A percentile compares a stretch with the other conserved stretches of the same genome.
Conservation (phyloP, 2,888 invertebrate species). For the Pammene aurita region DNA sequence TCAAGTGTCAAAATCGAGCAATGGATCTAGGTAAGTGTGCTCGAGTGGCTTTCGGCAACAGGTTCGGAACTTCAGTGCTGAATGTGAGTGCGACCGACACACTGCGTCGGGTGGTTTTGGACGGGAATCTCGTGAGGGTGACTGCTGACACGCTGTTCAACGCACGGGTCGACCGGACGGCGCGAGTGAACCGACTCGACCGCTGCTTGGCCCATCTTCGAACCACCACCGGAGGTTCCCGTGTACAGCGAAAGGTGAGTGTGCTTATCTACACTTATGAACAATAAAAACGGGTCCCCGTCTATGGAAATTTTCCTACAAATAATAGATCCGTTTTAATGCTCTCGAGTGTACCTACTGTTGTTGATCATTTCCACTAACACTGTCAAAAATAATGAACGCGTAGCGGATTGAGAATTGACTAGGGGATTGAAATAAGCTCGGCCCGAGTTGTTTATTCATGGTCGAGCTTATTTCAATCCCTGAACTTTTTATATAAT, state of each 20-base stretch:
- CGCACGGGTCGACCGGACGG: background rate
- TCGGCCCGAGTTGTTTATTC: no score
- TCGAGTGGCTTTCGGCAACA: background rate
- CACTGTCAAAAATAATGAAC: constrained; percentile 1
- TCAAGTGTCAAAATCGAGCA: constrained; percentile 4
- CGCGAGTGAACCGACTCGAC: background rate
- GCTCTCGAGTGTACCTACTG: constrained; percentile 1
- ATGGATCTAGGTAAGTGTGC: background rate
- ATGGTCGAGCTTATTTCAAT: no score
- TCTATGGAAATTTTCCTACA: background rate
- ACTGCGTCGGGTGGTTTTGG: background rate
- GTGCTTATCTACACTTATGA: background rate
- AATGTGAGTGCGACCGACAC: background rate
- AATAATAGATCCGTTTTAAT: background rate
- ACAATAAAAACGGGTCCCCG: background rate
- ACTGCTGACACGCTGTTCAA: background rate
- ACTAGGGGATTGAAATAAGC: background rate
- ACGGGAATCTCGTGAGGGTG: background rate
- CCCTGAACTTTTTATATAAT: no score
- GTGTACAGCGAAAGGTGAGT: constrained; percentile 2
- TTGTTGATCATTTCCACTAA: background rate
- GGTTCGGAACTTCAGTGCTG: background rate
- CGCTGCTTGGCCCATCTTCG: background rate
- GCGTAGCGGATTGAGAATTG: constrained; percentile 1
- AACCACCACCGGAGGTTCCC: background rate